phyloP scores from a whole-genome alignment of 1,140 invertebrate species.

The Lasioglossum albipes region DNA sequence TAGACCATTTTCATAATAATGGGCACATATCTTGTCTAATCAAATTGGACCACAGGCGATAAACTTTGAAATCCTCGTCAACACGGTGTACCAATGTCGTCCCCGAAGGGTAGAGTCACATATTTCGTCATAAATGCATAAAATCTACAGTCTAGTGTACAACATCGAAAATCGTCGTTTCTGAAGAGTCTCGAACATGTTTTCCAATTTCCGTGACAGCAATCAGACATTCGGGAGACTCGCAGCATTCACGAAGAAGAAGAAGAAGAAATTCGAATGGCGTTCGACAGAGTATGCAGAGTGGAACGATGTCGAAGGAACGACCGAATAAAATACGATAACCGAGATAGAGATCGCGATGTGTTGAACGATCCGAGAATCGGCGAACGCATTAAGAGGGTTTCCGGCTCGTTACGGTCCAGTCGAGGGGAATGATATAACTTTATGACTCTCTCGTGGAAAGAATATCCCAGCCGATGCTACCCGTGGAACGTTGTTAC shows the following conservation, averaged over 20 bases:
- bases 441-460: conserved; percentile 40
- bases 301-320: neutral
- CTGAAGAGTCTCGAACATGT: too few relatives aligned
- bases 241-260: neutral
- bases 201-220: neutral
- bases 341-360: neutral
- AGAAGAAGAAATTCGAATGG: too few relatives aligned
- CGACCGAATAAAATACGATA: neutral
- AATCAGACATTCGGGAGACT: too few relatives aligned
- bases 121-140: too few relatives aligned
- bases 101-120: too few relatives aligned
- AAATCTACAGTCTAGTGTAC: too few relatives aligned
- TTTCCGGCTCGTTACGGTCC: conserved; percentile 21
- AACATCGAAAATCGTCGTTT: too few relatives aligned
- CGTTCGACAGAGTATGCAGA: neutral
- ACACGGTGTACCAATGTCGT: too few relatives aligned
- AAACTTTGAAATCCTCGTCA: too few relatives aligned
- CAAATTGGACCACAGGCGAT: too few relatives aligned
- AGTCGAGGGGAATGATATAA: conserved; percentile 49
- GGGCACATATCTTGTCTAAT: too few relatives aligned
- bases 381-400: conserved; percentile 26
- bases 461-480: conserved; percentile 35
- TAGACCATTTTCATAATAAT: too few relatives aligned
- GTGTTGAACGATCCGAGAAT: neutral
- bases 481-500: conserved; percentile 30